Base-by-base conservation (phyloP, 2,113 vertebrate genomes). In the Miniopterus natalensis region DNA sequence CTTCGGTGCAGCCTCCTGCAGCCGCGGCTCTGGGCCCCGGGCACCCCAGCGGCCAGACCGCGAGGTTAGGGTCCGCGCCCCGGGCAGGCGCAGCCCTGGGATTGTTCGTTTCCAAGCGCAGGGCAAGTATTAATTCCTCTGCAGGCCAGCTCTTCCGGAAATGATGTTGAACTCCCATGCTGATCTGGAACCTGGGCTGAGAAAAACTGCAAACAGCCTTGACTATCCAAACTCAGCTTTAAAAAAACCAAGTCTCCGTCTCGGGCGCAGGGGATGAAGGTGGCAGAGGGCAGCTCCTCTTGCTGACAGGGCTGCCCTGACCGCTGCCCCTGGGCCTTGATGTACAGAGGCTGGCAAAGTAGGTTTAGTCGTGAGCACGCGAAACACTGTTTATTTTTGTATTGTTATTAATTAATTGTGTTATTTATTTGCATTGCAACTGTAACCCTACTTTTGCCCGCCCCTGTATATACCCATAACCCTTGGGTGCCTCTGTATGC, bases 91-190 rank as follows among this genome's bases (percentile, higher is more conserved):
- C 25, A 45, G 68, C 51, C 51, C 85, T 92, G 66, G 70, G 63
- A 42, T 11, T 84, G 80, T 81, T 93, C 45, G 65, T 90, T 95
- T 92, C 84, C 84, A 55, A 81, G 84, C 77, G 90, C 84, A 79
- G 92, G 87, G 61, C 88, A 94, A 85, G 77, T 85, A 84, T 97
- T 78, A 78, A 93, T 96, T 96, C 90, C 63, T 97, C 80, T 90
- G 71, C 78, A 96, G 94, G 83, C 92, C 20, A 11, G 80, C 65
- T 94, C 63, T 94, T 96, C 78, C 40, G 63, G 93, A 96, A 94
- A 88, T 78, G 40, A 92, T 97, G 97, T 90, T 97, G 14, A 87
- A 92, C 86, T 96, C 84, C 95, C 83, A 90, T 95, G 9, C 42
- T 49, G 83, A 71, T 92, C 4, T 1, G 51, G 49, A 89, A 91